These are phyloP conservation scores for Bovichtus variegatus DNA, from an alignment of 2,797 vertebrate genomes.

Conservation along the genomic window DNA sequence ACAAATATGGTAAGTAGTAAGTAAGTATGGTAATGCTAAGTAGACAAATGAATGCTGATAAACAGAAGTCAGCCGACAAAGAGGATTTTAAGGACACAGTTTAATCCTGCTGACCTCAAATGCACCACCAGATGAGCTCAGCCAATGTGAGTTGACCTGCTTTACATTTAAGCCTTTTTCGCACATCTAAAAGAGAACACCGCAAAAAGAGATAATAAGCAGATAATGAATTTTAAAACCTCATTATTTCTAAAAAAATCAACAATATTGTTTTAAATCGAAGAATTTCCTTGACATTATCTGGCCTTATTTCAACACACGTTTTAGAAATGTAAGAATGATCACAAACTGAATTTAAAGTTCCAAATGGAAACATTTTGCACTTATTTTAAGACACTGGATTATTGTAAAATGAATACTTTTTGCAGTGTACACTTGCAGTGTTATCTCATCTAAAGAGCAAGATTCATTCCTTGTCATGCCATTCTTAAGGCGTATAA, in stretches of 20 bases:
- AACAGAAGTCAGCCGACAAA: conserved; percentile 59
- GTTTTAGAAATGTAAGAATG: not conserved
- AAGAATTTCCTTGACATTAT: not conserved
- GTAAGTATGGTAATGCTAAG: not conserved
- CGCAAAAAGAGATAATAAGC: conserved; percentile 16
- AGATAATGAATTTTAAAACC: conserved; percentile 1
- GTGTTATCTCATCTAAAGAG: not conserved
- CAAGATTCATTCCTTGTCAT: not conserved
- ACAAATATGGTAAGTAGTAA: too few species aligned
- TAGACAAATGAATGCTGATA: conserved; percentile 48
- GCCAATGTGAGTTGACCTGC: conserved; percentile 42
- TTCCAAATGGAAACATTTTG: not conserved
- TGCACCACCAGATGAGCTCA: conserved; percentile 59
- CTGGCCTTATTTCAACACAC: not conserved
- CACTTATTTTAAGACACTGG: not conserved
- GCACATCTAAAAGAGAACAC: conserved; percentile 20
- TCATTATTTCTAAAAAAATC: not conserved
- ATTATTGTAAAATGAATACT: too few species aligned
- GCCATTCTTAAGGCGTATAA: not conserved
- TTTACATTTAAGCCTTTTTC: conserved; percentile 50
- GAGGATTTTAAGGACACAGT: conserved; percentile 61
- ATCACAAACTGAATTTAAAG: not conserved
- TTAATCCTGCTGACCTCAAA: conserved; percentile 75
- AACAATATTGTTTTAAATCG: rapidly evolving
- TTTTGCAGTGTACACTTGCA: not conserved